Evolutionary conservation across 2,888 invertebrate species (phyloP).

Genomic region (Latrodectus elegans): DNA sequence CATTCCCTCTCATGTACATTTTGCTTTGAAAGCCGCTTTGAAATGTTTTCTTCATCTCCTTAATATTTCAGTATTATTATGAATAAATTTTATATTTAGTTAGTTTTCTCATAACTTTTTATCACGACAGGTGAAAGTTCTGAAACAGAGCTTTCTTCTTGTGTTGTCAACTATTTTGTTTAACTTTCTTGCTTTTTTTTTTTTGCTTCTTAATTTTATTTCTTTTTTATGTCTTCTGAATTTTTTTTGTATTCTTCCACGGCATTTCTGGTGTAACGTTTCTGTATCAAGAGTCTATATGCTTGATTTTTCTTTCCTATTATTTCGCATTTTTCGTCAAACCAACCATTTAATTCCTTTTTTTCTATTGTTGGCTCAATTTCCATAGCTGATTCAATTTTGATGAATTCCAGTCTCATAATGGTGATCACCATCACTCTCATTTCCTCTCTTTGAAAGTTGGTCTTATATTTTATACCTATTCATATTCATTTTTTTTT

Average conservation of each 20-base stretch:
- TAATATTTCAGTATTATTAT: too few species aligned
- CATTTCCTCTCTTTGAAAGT: too few species aligned
- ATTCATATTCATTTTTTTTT: too few species aligned
- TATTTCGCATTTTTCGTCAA: background rate
- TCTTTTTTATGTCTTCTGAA: background rate
- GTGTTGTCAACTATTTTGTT: background rate
- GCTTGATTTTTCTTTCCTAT: slow-evolving; percentile 6
- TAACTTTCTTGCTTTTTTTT: background rate
- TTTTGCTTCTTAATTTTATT: background rate
- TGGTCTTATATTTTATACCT: too few species aligned
- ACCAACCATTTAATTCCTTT: background rate
- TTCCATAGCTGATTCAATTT: background rate
- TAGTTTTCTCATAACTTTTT: too few species aligned
- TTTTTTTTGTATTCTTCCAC: background rate
- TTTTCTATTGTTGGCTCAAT: background rate
- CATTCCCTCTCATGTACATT: background rate
- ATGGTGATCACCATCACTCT: too few species aligned
- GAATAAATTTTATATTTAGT: too few species aligned
- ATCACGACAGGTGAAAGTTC: background rate
- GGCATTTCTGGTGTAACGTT: background rate
- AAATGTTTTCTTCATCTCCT: background rate
- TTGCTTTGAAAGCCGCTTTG: background rate
- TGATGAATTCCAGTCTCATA: background rate
- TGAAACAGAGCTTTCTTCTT: background rate
- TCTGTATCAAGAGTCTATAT: background rate